A percentile compares a stretch with the other conserved stretches of the same genome.
phyloP scores from a whole-genome alignment of 2,888 invertebrate species.

The Laspeyria flexula region DNA sequence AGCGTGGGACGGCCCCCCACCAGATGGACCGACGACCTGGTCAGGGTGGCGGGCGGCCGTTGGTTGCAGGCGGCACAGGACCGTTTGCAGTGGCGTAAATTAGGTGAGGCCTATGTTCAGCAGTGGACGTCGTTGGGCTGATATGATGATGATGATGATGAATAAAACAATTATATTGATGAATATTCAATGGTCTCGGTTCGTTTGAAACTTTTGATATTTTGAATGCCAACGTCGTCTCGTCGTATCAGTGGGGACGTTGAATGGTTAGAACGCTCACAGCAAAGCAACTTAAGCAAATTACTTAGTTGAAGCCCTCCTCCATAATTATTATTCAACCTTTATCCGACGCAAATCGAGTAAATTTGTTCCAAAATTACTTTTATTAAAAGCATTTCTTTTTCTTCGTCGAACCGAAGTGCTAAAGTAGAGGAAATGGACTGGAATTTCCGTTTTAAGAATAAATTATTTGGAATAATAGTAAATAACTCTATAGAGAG shows the following conservation, averaged over 20 bases:
- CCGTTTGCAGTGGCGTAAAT: no score
- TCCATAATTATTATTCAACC: conserved; percentile 79
- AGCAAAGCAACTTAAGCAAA: conserved; percentile 68
- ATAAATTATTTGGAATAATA: conserved; percentile 75
- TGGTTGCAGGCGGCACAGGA: no score
- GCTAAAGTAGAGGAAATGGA: conserved; percentile 81
- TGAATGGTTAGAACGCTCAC: conserved; percentile 48
- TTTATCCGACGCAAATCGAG: conserved; percentile 76
- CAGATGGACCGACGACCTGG: no score
- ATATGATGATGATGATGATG: no score
- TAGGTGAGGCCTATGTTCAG: no score
- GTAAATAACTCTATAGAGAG: conserved; percentile 63
- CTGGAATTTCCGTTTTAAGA: conserved; percentile 77
- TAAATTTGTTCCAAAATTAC: conserved; percentile 80
- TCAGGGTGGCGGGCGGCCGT: no score
- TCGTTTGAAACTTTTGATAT: conserved; percentile 55
- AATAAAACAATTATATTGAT: conserved; percentile 51
- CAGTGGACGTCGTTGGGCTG: no score
- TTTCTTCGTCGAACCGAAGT: conserved; percentile 75
- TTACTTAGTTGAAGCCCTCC: conserved; percentile 56
- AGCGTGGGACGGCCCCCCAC: no score
- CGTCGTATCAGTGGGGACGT: conserved; percentile 28
- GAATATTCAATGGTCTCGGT: conserved; percentile 57
- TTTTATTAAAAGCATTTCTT: conserved; percentile 83
- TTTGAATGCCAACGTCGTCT: conserved; percentile 47